Evolutionary conservation across 2,888 invertebrate species (phyloP), one percentile per base, ranked within the genome.

Genomic region (Onchidella celtica): DNA sequence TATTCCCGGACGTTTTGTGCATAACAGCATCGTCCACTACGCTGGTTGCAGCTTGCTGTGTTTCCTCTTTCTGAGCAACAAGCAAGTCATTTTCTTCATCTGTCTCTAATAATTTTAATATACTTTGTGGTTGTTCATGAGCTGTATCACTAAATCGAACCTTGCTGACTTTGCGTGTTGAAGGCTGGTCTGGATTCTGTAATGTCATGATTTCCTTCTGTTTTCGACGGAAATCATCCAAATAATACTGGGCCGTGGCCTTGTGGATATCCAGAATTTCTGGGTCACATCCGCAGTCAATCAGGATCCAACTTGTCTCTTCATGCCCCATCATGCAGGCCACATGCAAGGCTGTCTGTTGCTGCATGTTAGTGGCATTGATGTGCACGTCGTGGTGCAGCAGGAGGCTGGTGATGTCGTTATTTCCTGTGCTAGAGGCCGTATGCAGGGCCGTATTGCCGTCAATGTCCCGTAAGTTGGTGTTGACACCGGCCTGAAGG

Each of bases 391-490:
- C 87, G 69, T 87, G 76, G 63, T 87, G 83, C 9, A 90, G 76
- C 9, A 90, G 83, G 65, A 86, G 82, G 29, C 82, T 79, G 24
- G 87, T 70, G 70, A 87, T 88, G 79, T 87, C 86, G 27, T 82
- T n/a, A 27, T 87, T 84, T 32, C 88, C 87, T 3, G 76, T 79
- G 61, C 82, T 75, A 0, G 87, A 84, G 1, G 89, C 87, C 68
- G 88, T 87, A 79, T 90, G 89, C 38, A 90, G 77, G 24, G 89
- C 87, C 11, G 89, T 89, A 81, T 86, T 86, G 11, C 90, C 90
- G 73, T 89, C 88, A 55, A 90, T 85, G 78, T 91, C 90, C 6
- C 87, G 84, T 73, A 89, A 82, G 83, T 91, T 88, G 27, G 88
- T 82, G 36, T 89, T 90, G 14, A 88, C 87, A 27, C 81, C 87